A percentile compares a stretch with the other conserved stretches of the same genome.
Evolutionary conservation across 2,888 invertebrate genomes (phyloP).

Genomic region (Phalera bucephala): DNA sequence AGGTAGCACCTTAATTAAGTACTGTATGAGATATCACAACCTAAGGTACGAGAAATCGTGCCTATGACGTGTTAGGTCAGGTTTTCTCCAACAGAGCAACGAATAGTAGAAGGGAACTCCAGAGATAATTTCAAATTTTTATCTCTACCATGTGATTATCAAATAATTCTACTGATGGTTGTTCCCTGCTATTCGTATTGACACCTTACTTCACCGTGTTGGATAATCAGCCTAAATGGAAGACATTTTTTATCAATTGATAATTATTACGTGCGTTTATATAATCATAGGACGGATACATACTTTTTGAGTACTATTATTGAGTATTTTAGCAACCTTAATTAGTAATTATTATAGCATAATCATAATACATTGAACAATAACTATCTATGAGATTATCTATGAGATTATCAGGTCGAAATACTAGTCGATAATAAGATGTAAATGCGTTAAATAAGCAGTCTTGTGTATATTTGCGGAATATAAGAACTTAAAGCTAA

Average conservation of each 20-base stretch:
- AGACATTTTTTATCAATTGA: not conserved
- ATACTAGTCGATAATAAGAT: not conserved
- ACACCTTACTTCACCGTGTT: too few species aligned
- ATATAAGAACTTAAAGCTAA: not conserved
- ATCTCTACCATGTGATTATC: too few species aligned
- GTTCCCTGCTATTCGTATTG: too few species aligned
- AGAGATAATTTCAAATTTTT: too few species aligned
- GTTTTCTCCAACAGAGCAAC: too few species aligned
- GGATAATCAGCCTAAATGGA: slow-evolving; percentile 5
- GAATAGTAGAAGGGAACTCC: too few species aligned
- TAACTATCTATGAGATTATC: too few species aligned
- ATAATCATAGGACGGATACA: slow-evolving; percentile 14
- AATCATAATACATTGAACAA: too few species aligned
- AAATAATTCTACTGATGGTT: too few species aligned
- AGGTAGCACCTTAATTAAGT: slow-evolving; percentile 16
- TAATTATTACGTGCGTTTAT: not conserved
- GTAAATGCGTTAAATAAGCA: slow-evolving; percentile 1
- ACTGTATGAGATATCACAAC: slow-evolving; percentile 27
- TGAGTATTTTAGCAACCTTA: slow-evolving; percentile 25
- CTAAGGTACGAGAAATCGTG: slow-evolving; percentile 10
- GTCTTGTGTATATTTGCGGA: not conserved
- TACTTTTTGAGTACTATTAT: slow-evolving; percentile 14
- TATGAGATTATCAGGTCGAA: too few species aligned
- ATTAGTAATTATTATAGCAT: too few species aligned
- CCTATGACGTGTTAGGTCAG: too few species aligned